phyloP scores from a whole-genome alignment of 2,888 invertebrate species.

The Eumerus sabulonum region DNA sequence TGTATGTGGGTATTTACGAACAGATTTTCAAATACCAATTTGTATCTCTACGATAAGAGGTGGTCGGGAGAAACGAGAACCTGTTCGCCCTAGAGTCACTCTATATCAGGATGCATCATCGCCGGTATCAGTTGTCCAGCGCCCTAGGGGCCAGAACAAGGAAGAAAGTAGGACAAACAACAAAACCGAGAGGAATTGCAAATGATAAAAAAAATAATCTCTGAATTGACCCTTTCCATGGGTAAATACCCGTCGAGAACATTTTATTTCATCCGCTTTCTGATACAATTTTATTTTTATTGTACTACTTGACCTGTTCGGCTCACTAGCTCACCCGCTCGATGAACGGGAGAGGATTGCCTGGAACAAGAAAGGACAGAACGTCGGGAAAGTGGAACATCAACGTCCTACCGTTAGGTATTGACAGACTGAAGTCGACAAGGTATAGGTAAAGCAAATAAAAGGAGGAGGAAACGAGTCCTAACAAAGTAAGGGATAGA shows the following conservation, averaged over 20 bases:
- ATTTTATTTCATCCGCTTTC: conserved; percentile 18
- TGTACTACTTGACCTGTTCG: conserved; percentile 11
- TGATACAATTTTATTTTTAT: no score
- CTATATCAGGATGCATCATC: conserved; percentile 8
- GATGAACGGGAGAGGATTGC: no score
- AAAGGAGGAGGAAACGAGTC: neutral
- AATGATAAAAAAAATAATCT: neutral
- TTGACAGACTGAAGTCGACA: neutral
- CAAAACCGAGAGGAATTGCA: neutral
- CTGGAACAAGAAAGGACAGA: no score
- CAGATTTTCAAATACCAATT: conserved; percentile 65
- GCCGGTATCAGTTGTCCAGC: no score
- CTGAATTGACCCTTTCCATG: conserved; percentile 60
- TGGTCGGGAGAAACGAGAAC: no score
- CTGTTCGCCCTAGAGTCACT: conserved; percentile 21
- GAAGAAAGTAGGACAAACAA: conserved; percentile 29
- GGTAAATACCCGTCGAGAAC: conserved; percentile 58
- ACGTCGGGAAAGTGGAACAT: neutral
- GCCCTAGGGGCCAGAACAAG: conserved; percentile 6
- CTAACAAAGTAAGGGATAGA: neutral
- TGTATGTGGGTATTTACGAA: conserved; percentile 54
- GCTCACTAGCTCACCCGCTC: neutral
- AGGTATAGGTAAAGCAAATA: conserved; percentile 34
- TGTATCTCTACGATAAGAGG: conserved; percentile 41
- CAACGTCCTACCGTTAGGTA: conserved; percentile 2